Evolutionary conservation across 2,797 vertebrate genomes (phyloP).

Genomic region (Lutra lutra): DNA sequence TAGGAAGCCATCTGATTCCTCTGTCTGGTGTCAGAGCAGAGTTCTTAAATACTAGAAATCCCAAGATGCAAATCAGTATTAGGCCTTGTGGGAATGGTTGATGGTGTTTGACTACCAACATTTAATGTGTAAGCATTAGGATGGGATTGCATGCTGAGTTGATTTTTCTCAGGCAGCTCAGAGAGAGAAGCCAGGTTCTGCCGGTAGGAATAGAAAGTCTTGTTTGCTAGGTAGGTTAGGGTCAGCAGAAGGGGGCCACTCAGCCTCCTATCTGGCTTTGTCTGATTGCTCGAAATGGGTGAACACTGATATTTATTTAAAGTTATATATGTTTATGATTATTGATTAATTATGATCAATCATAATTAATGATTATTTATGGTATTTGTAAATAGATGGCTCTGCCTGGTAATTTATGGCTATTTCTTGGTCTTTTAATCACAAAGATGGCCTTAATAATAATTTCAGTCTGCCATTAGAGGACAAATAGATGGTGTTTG

Average conservation of each 20-base stretch:
- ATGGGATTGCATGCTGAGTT: neutral
- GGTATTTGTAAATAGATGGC: conserved; percentile 69
- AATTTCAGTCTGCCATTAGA: conserved; percentile 71
- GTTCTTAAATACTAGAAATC: conserved; percentile 52
- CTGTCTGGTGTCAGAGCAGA: conserved; percentile 20
- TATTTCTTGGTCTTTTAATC: conserved; percentile 71
- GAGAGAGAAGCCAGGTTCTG: neutral
- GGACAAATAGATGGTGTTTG: conserved; percentile 71
- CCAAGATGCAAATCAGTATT: conserved; percentile 55
- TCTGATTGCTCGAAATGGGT: conserved; percentile 37
- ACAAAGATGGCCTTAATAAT: conserved; percentile 74
- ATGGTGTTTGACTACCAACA: conserved; percentile 53
- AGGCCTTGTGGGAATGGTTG: neutral
- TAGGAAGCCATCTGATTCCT: neutral
- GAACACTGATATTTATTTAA: conserved; percentile 61
- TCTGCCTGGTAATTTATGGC: conserved; percentile 73
- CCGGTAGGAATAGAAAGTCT: neutral
- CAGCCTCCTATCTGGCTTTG: conserved; percentile 26
- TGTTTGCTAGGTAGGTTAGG: neutral
- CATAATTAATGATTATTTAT: conserved; percentile 62
- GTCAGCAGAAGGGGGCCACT: neutral
- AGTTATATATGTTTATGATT: conserved; percentile 53
- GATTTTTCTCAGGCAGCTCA: conserved; percentile 2
- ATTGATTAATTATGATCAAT: neutral
- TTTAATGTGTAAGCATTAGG: conserved; percentile 33